phyloP scores from a whole-genome alignment of 2,888 invertebrate genomes.

The Euplagia quadripunctaria region DNA sequence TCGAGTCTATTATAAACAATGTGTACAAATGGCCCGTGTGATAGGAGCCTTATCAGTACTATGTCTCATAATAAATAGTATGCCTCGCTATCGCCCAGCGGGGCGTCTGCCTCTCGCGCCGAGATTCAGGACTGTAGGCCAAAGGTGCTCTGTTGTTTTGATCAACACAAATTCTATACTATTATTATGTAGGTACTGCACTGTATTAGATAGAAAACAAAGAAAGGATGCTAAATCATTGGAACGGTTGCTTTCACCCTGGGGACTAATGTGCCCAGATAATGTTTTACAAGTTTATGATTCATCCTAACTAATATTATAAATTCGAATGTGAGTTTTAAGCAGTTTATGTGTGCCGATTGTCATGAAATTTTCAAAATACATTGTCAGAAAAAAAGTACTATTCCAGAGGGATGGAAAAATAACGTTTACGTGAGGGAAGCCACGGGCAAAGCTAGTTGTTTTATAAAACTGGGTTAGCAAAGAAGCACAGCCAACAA shows the following conservation, averaged over 20 bases:
- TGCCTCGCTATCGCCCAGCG: background rate
- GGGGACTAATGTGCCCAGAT: background rate
- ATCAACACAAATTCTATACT: background rate
- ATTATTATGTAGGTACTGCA: background rate
- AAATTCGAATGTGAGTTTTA: background rate
- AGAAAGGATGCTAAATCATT: no score
- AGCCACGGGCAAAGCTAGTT: no score
- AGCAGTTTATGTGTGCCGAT: no score
- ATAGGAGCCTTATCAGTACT: conserved; percentile 11
- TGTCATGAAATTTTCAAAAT: no score
- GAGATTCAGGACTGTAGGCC: background rate
- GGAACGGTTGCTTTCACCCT: background rate
- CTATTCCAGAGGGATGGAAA: no score
- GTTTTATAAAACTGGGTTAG: no score
- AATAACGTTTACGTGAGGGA: no score
- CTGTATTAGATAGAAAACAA: background rate
- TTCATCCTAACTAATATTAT: background rate
- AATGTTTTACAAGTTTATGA: background rate
- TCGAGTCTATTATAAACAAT: background rate
- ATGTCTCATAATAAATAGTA: conserved; percentile 5
- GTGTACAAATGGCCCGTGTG: conserved; percentile 6
- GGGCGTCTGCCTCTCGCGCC: background rate
- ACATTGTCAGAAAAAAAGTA: no score
- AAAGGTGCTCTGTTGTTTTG: background rate
- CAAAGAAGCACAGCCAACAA: no score